Percentiles rank a stretch among this genome's conserved stretches.
Conservation (phyloP, 2,113 vertebrate species). For the Cathartes aura region DNA sequence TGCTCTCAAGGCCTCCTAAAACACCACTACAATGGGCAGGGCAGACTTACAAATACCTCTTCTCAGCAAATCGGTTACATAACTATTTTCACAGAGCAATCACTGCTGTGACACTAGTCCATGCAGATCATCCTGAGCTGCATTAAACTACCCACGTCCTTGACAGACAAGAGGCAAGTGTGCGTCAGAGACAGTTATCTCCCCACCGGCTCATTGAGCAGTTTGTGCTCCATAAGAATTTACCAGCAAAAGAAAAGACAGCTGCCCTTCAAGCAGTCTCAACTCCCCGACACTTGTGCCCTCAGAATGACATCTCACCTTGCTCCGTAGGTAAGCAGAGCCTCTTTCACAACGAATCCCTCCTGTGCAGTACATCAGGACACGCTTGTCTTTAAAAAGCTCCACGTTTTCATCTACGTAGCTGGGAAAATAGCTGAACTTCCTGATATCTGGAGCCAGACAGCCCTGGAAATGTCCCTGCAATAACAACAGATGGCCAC, state of each 20-base stretch:
- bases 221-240: background rate
- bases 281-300: rapidly evolving
- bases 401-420: constrained; percentile 92
- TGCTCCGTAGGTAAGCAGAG: constrained; percentile 93
- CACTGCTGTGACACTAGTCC: background rate
- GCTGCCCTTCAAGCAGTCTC: background rate
- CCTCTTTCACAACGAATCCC: constrained; percentile 95
- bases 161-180: background rate
- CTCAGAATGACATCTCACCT: constrained; percentile 74
- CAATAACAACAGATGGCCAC: background rate
- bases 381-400: constrained; percentile 89
- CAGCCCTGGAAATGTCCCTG: constrained; percentile 92
- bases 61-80: background rate
- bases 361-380: constrained; percentile 98
- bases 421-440: constrained; percentile 98
- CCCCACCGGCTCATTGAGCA: background rate
- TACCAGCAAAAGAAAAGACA: background rate
- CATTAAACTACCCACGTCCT: background rate
- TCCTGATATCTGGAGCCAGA: constrained; percentile 94
- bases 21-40: background rate
- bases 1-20: background rate
- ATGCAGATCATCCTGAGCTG: background rate
- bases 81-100: background rate
- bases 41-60: background rate
- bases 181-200: background rate